Evolutionary conservation across 2,888 invertebrate genomes (phyloP), one percentile per base, ranked within the genome.

Genomic region (Apodemia mormo): DNA sequence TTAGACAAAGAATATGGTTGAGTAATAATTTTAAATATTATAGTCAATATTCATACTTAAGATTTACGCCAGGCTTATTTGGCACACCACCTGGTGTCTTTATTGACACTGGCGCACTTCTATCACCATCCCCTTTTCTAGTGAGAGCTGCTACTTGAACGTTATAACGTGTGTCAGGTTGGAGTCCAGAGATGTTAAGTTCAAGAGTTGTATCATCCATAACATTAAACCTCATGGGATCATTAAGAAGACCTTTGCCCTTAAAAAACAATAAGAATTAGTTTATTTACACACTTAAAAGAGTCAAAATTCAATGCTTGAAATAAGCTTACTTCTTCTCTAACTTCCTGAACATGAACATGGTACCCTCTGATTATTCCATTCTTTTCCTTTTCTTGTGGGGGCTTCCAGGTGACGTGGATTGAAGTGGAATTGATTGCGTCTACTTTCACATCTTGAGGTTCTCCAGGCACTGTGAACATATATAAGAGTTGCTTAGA

Each of bases 361-460:
- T 99, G 99, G 91, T 99, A 99, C 40, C 99, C 99, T 73, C 98
- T 95, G 78, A 99, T 98, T 77, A 99, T 96, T 66, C 99, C 99
- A 85, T 99, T 98, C 75, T 97, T 96, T 81, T 99, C 98, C 82
- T 97, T 97, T 78, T 97, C 96, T 72, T 95, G 94, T 0, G 99
- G 99, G 8, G 98, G 97, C 83, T 97, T 97, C 99, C 99, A 99
- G 74, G 96, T 95, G 68, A 99, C 98, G 86, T 96, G 96, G 77
- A 99, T 96, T 54, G 98, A 96, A n/a, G 99, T 99, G 1, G 99
- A 99, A 94, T 99, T 99, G 85, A 99, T 94, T 33, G 97, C 95
- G 73, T 95, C 95, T 64, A 97, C 97, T 89, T 96, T 96, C 75
- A 99, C 98, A 82, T 98, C 97, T 89, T 97, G 97, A 66, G 99